Conservation (phyloP, 2,888 invertebrate genomes). For the Thymelicus lineola region DNA sequence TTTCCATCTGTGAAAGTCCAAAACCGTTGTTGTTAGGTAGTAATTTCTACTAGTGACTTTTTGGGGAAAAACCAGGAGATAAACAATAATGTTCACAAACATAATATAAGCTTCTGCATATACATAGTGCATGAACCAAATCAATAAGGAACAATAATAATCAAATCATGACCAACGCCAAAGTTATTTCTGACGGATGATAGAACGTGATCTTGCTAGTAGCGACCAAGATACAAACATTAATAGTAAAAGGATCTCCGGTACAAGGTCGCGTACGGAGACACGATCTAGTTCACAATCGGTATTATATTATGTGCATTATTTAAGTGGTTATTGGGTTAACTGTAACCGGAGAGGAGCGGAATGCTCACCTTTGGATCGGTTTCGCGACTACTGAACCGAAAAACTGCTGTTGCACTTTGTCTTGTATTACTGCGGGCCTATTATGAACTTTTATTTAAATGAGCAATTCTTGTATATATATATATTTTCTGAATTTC, state of each 20-base stretch:
- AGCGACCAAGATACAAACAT: slow-evolving; percentile 1
- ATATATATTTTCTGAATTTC: too few relatives aligned
- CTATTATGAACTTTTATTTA: too few relatives aligned
- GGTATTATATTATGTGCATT: slow-evolving; percentile 26
- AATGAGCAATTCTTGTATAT: too few relatives aligned
- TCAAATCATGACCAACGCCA: slow-evolving; percentile 31
- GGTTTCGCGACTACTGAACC: slow-evolving; percentile 32
- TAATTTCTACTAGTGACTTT: too few relatives aligned
- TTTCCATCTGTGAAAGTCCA: too few relatives aligned
- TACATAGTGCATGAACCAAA: not conserved
- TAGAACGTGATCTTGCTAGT: slow-evolving; percentile 18
- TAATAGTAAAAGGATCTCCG: slow-evolving; percentile 39
- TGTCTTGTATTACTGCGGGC: not conserved
- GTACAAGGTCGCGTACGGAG: slow-evolving; percentile 41
- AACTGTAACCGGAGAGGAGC: slow-evolving; percentile 23
- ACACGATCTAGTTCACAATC: slow-evolving; percentile 48
- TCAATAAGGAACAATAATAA: slow-evolving; percentile 8
- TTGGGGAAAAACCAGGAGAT: too few relatives aligned
- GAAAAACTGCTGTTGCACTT: slow-evolving; percentile 30
- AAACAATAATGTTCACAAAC: too few relatives aligned
- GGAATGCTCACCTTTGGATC: slow-evolving; percentile 36
- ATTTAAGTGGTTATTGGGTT: slow-evolving; percentile 32
- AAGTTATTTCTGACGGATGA: slow-evolving; percentile 33
- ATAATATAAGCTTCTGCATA: too few relatives aligned
- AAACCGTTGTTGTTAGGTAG: too few relatives aligned